Percentiles rank a stretch among this genome's conserved stretches.
Conservation (phyloP, 2,797 vertebrate genomes). For the Gallinago nigripennis region DNA sequence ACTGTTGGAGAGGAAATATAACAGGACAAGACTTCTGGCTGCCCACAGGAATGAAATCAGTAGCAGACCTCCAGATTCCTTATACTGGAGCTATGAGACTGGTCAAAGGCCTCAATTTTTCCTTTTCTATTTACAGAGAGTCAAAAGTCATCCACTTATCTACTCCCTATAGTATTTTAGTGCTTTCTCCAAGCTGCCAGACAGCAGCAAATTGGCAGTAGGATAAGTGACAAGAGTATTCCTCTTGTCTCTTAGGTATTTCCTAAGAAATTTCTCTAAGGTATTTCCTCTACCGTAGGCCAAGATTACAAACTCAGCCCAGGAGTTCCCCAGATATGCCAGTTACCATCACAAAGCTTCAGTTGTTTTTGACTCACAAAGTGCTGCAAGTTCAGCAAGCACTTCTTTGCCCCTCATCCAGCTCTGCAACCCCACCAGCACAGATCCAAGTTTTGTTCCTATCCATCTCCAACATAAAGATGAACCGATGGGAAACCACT, state of each 20-base stretch:
- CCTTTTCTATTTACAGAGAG: background rate
- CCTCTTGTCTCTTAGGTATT: too few species aligned
- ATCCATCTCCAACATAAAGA: background rate
- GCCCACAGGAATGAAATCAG: background rate
- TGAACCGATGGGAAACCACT: background rate
- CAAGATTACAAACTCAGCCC: background rate
- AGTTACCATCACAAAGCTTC: background rate
- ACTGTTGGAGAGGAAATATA: background rate
- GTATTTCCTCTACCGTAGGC: background rate
- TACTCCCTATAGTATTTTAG: background rate
- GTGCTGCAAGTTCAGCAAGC: accelerated
- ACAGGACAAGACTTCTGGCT: background rate
- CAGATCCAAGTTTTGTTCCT: background rate
- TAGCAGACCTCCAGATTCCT: background rate
- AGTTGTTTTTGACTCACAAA: background rate
- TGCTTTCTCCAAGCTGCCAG: background rate
- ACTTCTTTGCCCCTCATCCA: accelerated
- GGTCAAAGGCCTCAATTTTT: background rate
- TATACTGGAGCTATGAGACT: background rate
- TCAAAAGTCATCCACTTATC: background rate
- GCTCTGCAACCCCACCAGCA: background rate
- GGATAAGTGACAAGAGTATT: background rate
- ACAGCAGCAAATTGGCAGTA: background rate
- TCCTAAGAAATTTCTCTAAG: too few species aligned
- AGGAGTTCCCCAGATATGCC: background rate